Base-by-base conservation (phyloP, 2,797 vertebrate species). In the Tenualosa ilisha region DNA sequence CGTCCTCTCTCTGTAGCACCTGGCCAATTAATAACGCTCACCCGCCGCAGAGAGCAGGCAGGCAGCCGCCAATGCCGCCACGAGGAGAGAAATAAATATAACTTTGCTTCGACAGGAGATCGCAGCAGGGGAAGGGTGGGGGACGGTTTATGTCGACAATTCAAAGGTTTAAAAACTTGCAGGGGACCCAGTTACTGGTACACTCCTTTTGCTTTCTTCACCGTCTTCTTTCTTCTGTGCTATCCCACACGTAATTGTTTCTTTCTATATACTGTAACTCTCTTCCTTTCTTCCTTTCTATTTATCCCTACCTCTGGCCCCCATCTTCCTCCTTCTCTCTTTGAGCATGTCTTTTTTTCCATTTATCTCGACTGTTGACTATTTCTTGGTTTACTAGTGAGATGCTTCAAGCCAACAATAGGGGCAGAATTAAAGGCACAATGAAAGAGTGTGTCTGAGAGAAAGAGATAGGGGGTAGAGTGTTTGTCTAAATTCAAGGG, bases 11-110 rank as follows among this genome's bases (percentile, higher is more conserved):
- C 84, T 75, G 75, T 37, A 87, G 86, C 84, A 88, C 89, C 90
- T 87, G 86, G 82, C 86, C 89, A 91, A 91, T 92, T 90, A 92
- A 90, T 90, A 87, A 87, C 81, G 82, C 87, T 86, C 26, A 84
- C 85, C 86, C 75, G 20, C 81, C 3, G 15, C 65, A 40, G 75
- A 83, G 86, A 84, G 81, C 17, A 82, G 12, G 49, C 37, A 59
- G 20, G 43, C 65, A 15, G 11, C 65, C 31, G 65, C 3, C 65
- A 6, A 37, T n/a, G 31, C 68, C 37, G 17, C 37, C 40, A 79
- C 20, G 0, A 79, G 20, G 7, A 81, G 12, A 50, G 24, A 46
- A 51, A 54, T 54, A 85, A 75, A 81, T 13, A 84, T n/a, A 81
- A 51, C 84, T 46, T 6, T 6, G 17, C 7, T 79, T 79, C 72